These are phyloP conservation scores for Medauroidea extradentata DNA, from an alignment of 1,140 invertebrate species.

Conservation along the genomic window DNA sequence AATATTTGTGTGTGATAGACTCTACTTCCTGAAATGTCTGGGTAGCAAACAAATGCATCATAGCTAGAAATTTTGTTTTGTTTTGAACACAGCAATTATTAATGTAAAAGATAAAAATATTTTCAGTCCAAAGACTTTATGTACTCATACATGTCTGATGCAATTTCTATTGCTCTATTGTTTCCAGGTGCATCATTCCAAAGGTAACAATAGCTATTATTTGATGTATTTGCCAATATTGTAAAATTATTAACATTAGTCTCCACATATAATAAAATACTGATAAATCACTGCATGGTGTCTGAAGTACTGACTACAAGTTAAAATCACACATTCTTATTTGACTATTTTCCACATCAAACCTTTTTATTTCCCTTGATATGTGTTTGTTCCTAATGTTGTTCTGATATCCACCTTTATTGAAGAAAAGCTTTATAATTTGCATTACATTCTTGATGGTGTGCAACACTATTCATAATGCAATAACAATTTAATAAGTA, in stretches of 20 bases:
- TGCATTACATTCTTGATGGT: neutral
- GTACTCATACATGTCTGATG: neutral
- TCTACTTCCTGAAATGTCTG: conserved; percentile 6
- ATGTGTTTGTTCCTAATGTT: neutral
- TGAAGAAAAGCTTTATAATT: neutral
- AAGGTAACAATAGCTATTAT: conserved; percentile 8
- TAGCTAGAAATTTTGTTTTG: conserved; percentile 12
- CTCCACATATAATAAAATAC: conserved; percentile 16
- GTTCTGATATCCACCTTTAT: neutral
- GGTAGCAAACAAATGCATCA: neutral
- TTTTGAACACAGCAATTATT: conserved; percentile 16
- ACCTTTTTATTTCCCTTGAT: conserved; percentile 2
- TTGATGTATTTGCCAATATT: neutral
- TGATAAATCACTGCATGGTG: conserved; percentile 9
- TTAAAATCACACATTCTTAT: conserved; percentile 5
- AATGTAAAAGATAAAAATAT: conserved; percentile 13
- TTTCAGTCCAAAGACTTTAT: neutral
- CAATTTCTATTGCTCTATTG: conserved; percentile 11
- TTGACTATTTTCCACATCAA: neutral
- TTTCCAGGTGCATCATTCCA: conserved; percentile 11
- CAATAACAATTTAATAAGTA: no score
- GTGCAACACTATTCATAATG: no score
- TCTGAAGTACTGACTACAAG: conserved; percentile 8
- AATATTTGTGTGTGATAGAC: conserved; percentile 16
- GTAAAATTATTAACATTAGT: conserved; percentile 18